Base-by-base conservation (phyloP, 2,888 invertebrate species). In the Philereme vetulata region DNA sequence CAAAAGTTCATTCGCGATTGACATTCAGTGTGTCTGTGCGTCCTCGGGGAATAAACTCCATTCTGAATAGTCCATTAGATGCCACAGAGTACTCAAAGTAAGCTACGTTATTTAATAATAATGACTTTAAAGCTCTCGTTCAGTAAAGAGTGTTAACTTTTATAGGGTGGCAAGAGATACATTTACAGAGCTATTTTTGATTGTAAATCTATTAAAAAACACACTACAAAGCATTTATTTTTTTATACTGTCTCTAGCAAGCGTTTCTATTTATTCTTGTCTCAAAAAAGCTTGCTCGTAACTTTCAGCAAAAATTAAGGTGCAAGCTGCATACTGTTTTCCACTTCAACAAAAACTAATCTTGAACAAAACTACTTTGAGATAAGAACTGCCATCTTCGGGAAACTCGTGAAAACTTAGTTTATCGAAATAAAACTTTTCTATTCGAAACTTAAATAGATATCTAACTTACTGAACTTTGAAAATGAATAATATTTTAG, bases 1-100 rank as follows among this genome's bases (percentile, higher is more conserved):
- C 72, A 72, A 72, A 66, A 70, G 75, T 75, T 76, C 70, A 72
- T 68, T 59, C 54, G 51, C 65, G 48, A 58, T 40, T 66, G 64
- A 67, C 68, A 62, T 68, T 68, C 56, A 62, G 51, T 40, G 45
- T 62, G 53, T 60, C 60, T 63, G 58, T 35, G 48, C 7, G 54
- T 52, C 51, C 66, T 62, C 48, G n/a, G 56, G 56, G 56, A 64
- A 60, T 56, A 48, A 66, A 44, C 38, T 52, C 53, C 40, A 49
- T 56, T 38, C 55, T 48, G 50, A 49, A 51, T 53, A 51, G 57
- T 55, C 50, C 38, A 38, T 38, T 38, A 38, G 8, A 8, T 40
- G 49, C 40, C 54, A 51, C 48, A 34, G 55, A 38, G 35, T 36
- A 53, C 53, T 62, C 51, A 43, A 51, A 65, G 36, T 64, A 62